Conservation (phyloP, 2,888 invertebrate genomes). For the Drosophila robusta region DNA sequence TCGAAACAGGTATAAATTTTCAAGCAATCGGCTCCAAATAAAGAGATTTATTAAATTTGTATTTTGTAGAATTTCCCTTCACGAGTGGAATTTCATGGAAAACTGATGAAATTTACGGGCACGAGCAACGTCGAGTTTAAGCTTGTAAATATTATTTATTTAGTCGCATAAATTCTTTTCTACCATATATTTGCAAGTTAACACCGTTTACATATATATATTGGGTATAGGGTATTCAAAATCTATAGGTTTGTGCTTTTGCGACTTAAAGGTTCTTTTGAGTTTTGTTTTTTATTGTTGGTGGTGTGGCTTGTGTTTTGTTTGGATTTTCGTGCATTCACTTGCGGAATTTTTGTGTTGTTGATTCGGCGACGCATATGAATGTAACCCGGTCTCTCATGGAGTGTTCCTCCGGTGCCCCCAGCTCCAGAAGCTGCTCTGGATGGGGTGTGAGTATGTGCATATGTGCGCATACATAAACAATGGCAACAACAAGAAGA, state of each 20-base stretch:
- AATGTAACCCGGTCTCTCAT: constrained; percentile 62
- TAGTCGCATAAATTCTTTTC: too few species aligned
- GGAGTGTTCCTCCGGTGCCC: constrained; percentile 20
- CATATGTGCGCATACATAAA: constrained; percentile 81
- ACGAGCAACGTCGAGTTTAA: too few species aligned
- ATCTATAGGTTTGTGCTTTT: constrained; percentile 27
- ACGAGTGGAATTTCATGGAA: too few species aligned
- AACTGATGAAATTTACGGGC: too few species aligned
- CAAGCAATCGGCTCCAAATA: too few species aligned
- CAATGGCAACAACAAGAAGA: constrained; percentile 66
- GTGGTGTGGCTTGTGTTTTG: constrained; percentile 61
- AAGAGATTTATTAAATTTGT: too few species aligned
- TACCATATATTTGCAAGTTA: not conserved
- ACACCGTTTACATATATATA: not conserved
- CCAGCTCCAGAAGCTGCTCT: constrained; percentile 1
- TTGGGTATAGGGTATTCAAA: constrained; percentile 24
- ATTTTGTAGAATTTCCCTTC: too few species aligned
- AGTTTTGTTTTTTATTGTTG: constrained; percentile 14
- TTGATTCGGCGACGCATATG: constrained; percentile 79
- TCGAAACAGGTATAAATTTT: too few species aligned
- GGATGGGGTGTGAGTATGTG: constrained; percentile 38
- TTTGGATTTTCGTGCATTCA: constrained; percentile 79
- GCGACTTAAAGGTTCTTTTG: constrained; percentile 35
- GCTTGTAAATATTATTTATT: too few species aligned
- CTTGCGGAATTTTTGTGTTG: constrained; percentile 78